These are phyloP conservation scores for Geococcyx californianus DNA, from an alignment of 2,113 vertebrate species.

Conservation along the genomic window DNA sequence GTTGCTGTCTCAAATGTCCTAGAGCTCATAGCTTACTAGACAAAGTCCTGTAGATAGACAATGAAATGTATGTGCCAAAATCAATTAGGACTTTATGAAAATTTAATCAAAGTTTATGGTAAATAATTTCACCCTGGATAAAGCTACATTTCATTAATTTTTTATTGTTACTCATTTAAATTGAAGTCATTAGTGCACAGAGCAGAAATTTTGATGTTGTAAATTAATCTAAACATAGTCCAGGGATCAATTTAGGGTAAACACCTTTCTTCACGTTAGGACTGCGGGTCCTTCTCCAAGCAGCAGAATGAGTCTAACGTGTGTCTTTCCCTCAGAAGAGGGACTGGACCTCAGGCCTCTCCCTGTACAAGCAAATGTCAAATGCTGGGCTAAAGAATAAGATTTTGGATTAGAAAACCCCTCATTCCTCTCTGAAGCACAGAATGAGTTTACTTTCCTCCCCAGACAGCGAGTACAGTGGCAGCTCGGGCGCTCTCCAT, in stretches of 20 bases:
- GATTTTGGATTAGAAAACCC: not conserved
- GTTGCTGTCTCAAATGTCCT: no score
- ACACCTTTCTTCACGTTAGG: not conserved
- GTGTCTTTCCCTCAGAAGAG: not conserved
- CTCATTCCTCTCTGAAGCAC: not conserved
- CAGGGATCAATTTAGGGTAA: not conserved
- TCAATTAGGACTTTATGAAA: not conserved
- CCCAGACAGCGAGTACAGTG: rapidly evolving
- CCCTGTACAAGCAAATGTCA: not conserved
- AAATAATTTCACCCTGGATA: conserved; percentile 10
- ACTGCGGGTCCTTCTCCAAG: not conserved
- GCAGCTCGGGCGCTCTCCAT: rapidly evolving
- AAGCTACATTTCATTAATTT: conserved; percentile 14
- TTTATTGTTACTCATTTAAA: not conserved
- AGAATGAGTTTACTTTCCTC: not conserved
- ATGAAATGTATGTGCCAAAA: not conserved
- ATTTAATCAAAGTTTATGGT: conserved; percentile 25
- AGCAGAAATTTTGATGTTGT: not conserved
- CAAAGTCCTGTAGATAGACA: not conserved
- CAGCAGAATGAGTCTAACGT: not conserved
- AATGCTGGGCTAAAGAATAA: not conserved
- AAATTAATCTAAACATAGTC: conserved; percentile 1
- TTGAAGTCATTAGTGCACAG: not conserved
- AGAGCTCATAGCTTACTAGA: not conserved
- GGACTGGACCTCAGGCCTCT: not conserved